These are phyloP conservation scores for Andrena cerasifolii DNA, from an alignment of 1,140 invertebrate genomes.

Conservation along the genomic window DNA sequence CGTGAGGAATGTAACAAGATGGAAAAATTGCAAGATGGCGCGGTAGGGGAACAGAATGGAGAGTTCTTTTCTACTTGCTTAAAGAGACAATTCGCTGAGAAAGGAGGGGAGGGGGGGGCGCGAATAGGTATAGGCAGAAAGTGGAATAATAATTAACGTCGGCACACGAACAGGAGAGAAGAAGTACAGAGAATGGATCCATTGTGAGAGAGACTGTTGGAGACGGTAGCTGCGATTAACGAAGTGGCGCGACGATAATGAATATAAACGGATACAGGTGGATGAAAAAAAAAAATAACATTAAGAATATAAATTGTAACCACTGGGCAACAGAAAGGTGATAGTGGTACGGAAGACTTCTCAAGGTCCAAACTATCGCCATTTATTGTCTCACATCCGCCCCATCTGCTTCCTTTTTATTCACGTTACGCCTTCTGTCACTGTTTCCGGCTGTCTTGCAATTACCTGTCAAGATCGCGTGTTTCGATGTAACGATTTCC, in stretches of 20 bases:
- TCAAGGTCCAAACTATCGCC: constrained; percentile 23
- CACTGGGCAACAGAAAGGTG: neutral
- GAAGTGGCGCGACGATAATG: neutral
- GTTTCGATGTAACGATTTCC: neutral
- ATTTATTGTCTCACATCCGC: constrained; percentile 13
- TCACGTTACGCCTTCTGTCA: constrained; percentile 9
- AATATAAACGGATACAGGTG: constrained; percentile 8
- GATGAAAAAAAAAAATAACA: constrained; percentile 4
- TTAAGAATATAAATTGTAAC: neutral
- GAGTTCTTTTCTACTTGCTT: too few species aligned
- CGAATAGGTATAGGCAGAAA: too few species aligned
- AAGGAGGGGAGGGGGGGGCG: too few species aligned
- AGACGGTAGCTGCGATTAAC: neutral
- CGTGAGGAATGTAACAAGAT: too few species aligned
- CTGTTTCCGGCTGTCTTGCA: neutral
- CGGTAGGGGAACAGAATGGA: too few species aligned
- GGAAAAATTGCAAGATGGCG: too few species aligned
- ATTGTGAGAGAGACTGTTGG: neutral
- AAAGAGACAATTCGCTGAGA: too few species aligned
- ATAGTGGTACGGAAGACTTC: constrained; percentile 18
- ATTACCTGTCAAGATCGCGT: neutral
- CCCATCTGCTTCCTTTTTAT: constrained; percentile 23
- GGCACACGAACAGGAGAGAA: too few species aligned
- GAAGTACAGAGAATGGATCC: neutral
- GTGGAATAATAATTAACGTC: too few species aligned